Evolutionary conservation across 2,113 vertebrate genomes (phyloP), one percentile per base, ranked within the genome.

Genomic region (Cynoglossus semilaevis): DNA sequence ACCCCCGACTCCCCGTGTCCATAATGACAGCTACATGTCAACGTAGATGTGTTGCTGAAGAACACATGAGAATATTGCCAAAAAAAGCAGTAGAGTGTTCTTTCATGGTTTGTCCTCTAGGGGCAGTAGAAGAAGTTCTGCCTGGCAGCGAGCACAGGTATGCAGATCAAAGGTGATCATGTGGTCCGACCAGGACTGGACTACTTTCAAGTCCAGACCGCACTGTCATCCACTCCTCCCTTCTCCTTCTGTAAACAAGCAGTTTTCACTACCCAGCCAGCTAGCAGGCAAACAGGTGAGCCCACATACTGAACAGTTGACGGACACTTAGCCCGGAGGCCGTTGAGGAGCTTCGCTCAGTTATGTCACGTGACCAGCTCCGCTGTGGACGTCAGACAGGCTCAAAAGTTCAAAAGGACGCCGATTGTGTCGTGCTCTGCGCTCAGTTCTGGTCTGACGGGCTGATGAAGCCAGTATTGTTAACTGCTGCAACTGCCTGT

Each of bases 11-110:
- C 51, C 56, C 68, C 50, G 14, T 45, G 58, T 76, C 54, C 58
- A 36, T 71, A 52, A 63, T 56, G 75, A 74, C 57, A 68, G 67
- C 62, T 65, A 46, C 5, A 57, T 64, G 62, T 76, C 70, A 72
- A 63, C 78, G 63, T 64, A 65, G 76, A 73, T 81, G 77, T 64
- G 72, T 75, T 85, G 85, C 71, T 72, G 77, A 78, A 74, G 53
- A 72, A 77, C 79, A 81, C 70, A 65, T 74, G 62, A 73, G 70
- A 75, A 80, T 76, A 78, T 77, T 77, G 70, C 67, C 60, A 50
- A 60, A 79, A 79, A 51, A 64, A 78, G 70, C 62, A 71, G 65
- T 85, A 82, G 81, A 87, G 83, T 85, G 86, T 85, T 79, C 67
- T 80, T 86, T 69, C 61, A 74, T 79, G 67, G 44, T 78, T 66